Evolutionary conservation across 2,888 invertebrate species (phyloP), one percentile per base, ranked within the genome.

Genomic region (Pteria penguin): DNA sequence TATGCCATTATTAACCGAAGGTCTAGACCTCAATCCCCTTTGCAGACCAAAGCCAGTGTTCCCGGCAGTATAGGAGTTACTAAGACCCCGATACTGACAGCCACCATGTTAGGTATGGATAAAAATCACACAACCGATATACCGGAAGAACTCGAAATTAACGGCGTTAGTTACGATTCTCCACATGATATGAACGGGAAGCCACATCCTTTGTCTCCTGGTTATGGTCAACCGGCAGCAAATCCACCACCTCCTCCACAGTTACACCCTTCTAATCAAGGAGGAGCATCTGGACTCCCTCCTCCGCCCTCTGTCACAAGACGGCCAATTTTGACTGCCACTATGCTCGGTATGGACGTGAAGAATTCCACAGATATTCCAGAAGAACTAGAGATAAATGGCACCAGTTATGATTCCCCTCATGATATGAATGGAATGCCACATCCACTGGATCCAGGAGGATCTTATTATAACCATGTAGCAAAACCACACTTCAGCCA

Each of bases 371-470:
- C 76, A 4, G 76, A 76, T 33, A 62, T 76, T 2, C 76, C 76
- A 4, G 76, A 76, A 45, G 76, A 76, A 63, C 27, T 76, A 57
- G 76, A 76, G 67, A 61, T 76, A 14, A 76, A 76, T 36, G 76
- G 76, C 18, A 70, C 70, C 26, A 70, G 70, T 22, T 60, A 36
- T 4, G 75, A 75, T 31, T 62, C 55, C 32, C 65, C 72, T 1
- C 54, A 52, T 18, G 65, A 63, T 33, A 63, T 33, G 26, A 31
- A 63, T 4, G 72, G 63, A 14, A 72, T 63, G 65, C 45, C 45
- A 18, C 45, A 45, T 18, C 45, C 45, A 14, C 45, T 45, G 45
- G 45, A 14, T 45, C 45, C 45, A 8, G 45, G 45, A 45, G 45
- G 45, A 45, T 45, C 18, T 45, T 45, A 45, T 45, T n/a, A n/a